Base-by-base conservation (phyloP, 2,113 vertebrate species). In the Pelecanus crispus region DNA sequence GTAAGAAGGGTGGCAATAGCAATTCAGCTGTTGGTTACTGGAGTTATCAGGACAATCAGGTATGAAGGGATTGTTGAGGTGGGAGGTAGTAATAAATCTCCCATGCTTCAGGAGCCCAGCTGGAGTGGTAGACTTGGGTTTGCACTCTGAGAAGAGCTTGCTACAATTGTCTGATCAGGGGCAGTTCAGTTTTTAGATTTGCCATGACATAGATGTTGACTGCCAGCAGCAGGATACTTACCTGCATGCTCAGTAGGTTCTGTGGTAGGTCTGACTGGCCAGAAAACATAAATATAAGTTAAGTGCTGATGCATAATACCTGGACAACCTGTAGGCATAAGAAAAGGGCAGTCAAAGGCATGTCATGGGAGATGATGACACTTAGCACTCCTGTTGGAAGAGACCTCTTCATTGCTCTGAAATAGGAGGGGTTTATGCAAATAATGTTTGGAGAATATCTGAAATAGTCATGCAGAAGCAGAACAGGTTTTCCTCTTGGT, bases 1-100 rank as follows among this genome's bases (percentile, higher is more conserved):
- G 2, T 44, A 56, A 86, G 59, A 74, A 80, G 50, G 34, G 47
- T 1, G 6, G 21, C 45, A 50, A 9, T 4, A 50, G 18, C 29
- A 55, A 9, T 40, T 66, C 14, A 24, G 34, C 34, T 38, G 53
- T 9, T 66, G 53, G 21, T 10, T 88, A 1, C 25, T 67, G 42
- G 58, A n/a, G 29, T 34, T 72, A 16, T 3, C 0, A 6, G 11
- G 28, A 2, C 1, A 26, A 13, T 4, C 36, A 6, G 55, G 4
- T 34, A 4, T 9, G 42, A 67, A 31, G 40, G 16, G 34, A 3
- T 10, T 32, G 29, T 20, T 34, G 62, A 17, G 62, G 50, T 38
- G 19, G 47, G n/a, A 45, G 34, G 55, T 16, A 4, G 25, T 36
- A 16, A 20, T 4, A 6, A 24, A 36, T 3, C 17, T 71, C 22